Evolutionary conservation across 1,140 invertebrate genomes (phyloP).

Genomic region (Colletes gigas): DNA sequence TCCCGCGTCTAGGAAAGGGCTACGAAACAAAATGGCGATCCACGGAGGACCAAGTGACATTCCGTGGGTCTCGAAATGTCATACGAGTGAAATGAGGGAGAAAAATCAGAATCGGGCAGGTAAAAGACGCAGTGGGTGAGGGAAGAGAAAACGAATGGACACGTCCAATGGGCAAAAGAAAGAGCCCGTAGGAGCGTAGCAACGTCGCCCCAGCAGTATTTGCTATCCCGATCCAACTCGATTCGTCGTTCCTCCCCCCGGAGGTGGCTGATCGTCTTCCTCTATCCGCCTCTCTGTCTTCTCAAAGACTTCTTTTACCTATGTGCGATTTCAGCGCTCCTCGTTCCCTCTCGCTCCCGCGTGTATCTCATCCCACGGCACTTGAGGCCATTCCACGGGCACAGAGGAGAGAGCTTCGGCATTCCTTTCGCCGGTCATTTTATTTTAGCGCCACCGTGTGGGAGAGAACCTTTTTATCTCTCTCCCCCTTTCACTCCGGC

Average conservation of each 20-base stretch:
- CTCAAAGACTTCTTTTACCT: slow-evolving; percentile 51
- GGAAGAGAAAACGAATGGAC: slow-evolving; percentile 13
- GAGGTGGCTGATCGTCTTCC: no score
- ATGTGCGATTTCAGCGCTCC: slow-evolving; percentile 43
- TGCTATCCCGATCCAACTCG: slow-evolving; percentile 11
- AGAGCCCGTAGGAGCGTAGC: neutral
- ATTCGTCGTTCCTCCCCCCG: neutral
- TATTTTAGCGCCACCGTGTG: slow-evolving; percentile 77
- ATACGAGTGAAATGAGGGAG: slow-evolving; percentile 17
- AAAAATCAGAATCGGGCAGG: slow-evolving; percentile 4
- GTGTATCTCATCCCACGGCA: slow-evolving; percentile 24
- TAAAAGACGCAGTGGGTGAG: slow-evolving; percentile 20
- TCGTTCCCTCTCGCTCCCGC: slow-evolving; percentile 24
- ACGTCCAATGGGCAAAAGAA: neutral
- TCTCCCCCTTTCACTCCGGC: slow-evolving; percentile 10
- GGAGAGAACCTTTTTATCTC: slow-evolving; percentile 47
- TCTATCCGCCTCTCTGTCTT: slow-evolving; percentile 16
- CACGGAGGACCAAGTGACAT: slow-evolving; percentile 12
- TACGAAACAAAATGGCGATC: slow-evolving; percentile 38
- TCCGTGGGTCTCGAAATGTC: slow-evolving; percentile 42
- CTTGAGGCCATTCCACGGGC: slow-evolving; percentile 46
- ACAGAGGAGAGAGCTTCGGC: slow-evolving; percentile 65
- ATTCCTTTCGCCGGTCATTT: slow-evolving; percentile 75
- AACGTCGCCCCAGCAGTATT: neutral
- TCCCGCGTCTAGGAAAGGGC: no score